Base-by-base conservation (phyloP, 2,888 invertebrate species). In the Rhimphoctona megacephalus region DNA sequence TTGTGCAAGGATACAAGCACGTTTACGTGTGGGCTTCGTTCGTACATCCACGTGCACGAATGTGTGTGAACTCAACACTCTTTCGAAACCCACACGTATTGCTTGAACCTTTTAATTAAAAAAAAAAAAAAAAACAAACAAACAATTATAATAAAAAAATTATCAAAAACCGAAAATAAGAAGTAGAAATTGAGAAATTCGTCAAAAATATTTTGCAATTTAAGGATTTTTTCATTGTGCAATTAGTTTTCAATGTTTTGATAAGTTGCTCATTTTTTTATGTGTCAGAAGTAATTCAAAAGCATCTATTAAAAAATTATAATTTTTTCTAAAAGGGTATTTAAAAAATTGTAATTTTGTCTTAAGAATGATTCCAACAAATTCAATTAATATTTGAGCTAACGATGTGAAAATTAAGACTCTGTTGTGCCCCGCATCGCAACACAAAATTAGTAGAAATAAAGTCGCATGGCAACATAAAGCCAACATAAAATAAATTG, bases 1-100 rank as follows among this genome's bases (percentile, higher is more conserved):
- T 86, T 74, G 73, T 81, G 86, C 86, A 78, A 84, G 83, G 83
- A 78, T 77, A 78, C 25, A 43, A 43, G 19, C 54, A n/a, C 11
- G 54, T 76, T 49, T 25, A 36, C 66, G 83, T 81, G 83, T 86
- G 77, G 83, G 86, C 39, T 69, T 80, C 57, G 39, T 64, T 66
- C n/a, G 66, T 52, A 66, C 25, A 30, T 61, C 36, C n/a, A n/a
- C 17, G 43, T 49, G 25, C 17, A 64, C 52, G 25, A 43, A 52
- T 73, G 36, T 84, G 67, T 70, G 70, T 73, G 54, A 43, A 33
- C 61, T 36, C 57, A 17, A 57, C 36, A 81, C 64, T 49, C 73
- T 49, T 61, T 33, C 33, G 22, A 79, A 54, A 70, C 69, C 69
- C 67, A 74, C 74, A 66, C 77, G 36, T 0, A 43, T 25, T 14